Evolutionary conservation across 2,113 vertebrate genomes (phyloP).

Genomic region (Helogale parvula): DNA sequence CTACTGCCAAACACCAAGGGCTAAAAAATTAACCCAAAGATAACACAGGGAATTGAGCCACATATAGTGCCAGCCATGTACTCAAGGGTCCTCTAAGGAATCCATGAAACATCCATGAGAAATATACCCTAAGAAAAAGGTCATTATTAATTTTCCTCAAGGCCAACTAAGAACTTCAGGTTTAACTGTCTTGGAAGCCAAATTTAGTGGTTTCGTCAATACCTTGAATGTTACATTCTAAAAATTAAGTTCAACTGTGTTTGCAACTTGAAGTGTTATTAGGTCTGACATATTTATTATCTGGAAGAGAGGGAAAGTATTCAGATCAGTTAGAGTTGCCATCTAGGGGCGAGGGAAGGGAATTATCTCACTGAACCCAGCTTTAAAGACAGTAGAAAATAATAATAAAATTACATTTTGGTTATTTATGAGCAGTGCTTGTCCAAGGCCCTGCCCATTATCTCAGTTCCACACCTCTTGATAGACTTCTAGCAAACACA

Average conservation of each 20-base stretch:
- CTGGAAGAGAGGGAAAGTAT: neutral
- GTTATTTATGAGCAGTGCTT: neutral
- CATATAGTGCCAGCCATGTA: neutral
- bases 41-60: neutral
- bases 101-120: neutral
- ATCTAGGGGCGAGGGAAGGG: neutral
- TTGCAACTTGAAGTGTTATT: neutral
- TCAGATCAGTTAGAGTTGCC: neutral
- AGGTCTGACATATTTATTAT: neutral
- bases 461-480: neutral
- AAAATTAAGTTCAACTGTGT: neutral
- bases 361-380: neutral
- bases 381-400: neutral
- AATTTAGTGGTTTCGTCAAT: neutral
- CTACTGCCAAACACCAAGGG: neutral
- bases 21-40: neutral
- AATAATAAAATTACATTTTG: neutral
- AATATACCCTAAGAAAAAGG: neutral
- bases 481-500: neutral
- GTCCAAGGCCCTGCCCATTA: neutral
- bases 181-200: neutral
- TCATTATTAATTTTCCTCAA: neutral
- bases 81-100: rapidly evolving
- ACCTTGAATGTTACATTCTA: neutral
- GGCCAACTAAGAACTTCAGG: neutral